Conservation (phyloP, 2,888 invertebrate species). For the Netelia inedita region DNA sequence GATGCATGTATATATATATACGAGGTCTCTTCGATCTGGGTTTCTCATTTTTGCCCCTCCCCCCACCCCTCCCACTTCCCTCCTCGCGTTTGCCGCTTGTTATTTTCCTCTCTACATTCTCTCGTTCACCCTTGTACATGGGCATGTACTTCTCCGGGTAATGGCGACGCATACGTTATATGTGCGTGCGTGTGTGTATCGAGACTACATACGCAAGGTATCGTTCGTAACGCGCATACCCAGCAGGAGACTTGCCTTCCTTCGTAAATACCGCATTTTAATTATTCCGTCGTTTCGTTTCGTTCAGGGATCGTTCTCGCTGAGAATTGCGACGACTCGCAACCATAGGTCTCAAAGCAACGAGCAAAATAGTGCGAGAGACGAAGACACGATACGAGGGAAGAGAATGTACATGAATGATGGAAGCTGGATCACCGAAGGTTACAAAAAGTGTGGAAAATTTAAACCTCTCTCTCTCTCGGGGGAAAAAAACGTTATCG, state of each 20-base stretch:
- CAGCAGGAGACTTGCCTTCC: slow-evolving; percentile 70
- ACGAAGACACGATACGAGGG: slow-evolving; percentile 2
- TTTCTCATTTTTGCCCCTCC: slow-evolving; percentile 57
- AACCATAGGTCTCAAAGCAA: no score
- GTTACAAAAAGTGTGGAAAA: slow-evolving; percentile 13
- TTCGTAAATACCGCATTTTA: slow-evolving; percentile 79
- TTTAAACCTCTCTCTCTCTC: slow-evolving; percentile 7
- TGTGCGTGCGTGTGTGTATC: slow-evolving; percentile 40
- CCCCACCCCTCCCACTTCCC: slow-evolving; percentile 31
- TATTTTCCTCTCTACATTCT: slow-evolving; percentile 52
- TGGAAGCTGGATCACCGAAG: no score
- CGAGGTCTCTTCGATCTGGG: slow-evolving; percentile 33
- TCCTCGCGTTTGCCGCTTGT: slow-evolving; percentile 30
- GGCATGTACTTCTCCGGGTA: slow-evolving; percentile 28
- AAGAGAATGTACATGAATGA: not conserved
- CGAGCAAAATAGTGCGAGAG: not conserved
- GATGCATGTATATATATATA: not conserved
- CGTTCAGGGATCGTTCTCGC: slow-evolving; percentile 50
- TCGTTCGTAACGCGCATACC: slow-evolving; percentile 73
- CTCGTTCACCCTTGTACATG: slow-evolving; percentile 40
- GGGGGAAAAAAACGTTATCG: slow-evolving; percentile 37
- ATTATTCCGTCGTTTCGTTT: slow-evolving; percentile 76
- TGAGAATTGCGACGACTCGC: no score
- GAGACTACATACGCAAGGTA: slow-evolving; percentile 39
- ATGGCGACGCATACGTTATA: slow-evolving; percentile 9